A percentile compares a stretch with the other conserved stretches of the same genome.
phyloP scores from a whole-genome alignment of 2,113 vertebrate genomes.

The Caracal caracal region DNA sequence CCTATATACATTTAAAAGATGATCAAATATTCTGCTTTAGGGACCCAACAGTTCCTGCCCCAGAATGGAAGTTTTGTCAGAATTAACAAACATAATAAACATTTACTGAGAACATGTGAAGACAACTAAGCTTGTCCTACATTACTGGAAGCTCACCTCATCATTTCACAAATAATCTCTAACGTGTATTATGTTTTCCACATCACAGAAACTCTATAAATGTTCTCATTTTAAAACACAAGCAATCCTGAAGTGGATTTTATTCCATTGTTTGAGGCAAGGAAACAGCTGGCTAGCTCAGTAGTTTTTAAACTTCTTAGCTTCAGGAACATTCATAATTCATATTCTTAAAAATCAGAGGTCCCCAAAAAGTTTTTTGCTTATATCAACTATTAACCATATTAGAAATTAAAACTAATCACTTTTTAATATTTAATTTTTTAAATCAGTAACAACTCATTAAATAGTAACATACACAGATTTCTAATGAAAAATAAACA shows the following conservation, averaged over 20 bases:
- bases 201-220: background rate
- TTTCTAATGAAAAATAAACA: conserved; percentile 30
- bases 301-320: background rate
- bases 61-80: background rate
- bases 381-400: background rate
- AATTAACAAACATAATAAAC: background rate
- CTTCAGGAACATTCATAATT: background rate
- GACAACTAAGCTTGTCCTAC: background rate
- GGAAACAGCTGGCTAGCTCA: background rate
- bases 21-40: background rate
- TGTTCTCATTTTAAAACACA: conserved; percentile 24
- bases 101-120: background rate
- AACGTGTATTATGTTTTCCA: background rate
- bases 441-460: background rate
- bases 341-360: background rate
- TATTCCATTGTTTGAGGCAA: background rate
- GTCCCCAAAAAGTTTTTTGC: background rate
- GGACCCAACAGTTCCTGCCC: background rate
- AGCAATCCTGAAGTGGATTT: background rate
- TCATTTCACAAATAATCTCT: conserved; percentile 40
- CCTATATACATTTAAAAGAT: background rate
- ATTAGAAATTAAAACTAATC: conserved; percentile 7
- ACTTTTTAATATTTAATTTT: conserved; percentile 7
- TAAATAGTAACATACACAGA: background rate
- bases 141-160: background rate